Evolutionary conservation across 1,140 invertebrate species (phyloP).

Genomic region (Doryteuthis pealeii): DNA sequence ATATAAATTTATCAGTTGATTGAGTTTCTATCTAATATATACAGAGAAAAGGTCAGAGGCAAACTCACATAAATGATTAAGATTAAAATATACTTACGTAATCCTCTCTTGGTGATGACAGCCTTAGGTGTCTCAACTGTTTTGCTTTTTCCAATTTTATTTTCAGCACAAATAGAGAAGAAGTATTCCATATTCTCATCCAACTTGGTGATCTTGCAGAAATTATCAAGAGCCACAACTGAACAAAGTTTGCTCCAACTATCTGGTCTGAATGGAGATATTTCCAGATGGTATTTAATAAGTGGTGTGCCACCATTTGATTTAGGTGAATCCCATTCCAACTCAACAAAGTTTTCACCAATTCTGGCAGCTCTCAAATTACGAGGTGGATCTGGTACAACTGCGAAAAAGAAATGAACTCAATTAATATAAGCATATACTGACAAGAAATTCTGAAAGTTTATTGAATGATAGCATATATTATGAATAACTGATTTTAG

Average conservation of each 20-base stretch:
- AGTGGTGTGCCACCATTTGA: constrained; percentile 92
- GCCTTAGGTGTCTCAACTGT: constrained; percentile 92
- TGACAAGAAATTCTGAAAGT: neutral
- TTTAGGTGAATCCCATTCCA: constrained; percentile 89
- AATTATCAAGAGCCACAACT: constrained; percentile 35
- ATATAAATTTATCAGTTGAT: no score
- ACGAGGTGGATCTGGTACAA: constrained; percentile 90
- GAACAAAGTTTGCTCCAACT: constrained; percentile 38
- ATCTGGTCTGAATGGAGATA: constrained; percentile 47
- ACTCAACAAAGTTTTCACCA: constrained; percentile 88
- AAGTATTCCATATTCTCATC: constrained; percentile 87
- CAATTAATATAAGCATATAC: neutral
- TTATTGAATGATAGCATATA: neutral
- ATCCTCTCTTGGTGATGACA: constrained; percentile 95
- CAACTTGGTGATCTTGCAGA: constrained; percentile 90
- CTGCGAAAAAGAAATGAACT: constrained; percentile 58
- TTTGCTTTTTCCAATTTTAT: no score
- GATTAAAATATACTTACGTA: constrained; percentile 87
- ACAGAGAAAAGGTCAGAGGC: no score
- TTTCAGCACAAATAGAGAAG: no score
- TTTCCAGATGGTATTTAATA: constrained; percentile 47
- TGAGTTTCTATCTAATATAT: no score
- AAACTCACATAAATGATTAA: constrained; percentile 82
- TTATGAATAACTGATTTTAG: neutral
- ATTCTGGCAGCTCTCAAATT: constrained; percentile 88